These are phyloP conservation scores for Acanthosepion pharaonis DNA, from an alignment of 2,888 invertebrate genomes.

Conservation along the genomic window DNA sequence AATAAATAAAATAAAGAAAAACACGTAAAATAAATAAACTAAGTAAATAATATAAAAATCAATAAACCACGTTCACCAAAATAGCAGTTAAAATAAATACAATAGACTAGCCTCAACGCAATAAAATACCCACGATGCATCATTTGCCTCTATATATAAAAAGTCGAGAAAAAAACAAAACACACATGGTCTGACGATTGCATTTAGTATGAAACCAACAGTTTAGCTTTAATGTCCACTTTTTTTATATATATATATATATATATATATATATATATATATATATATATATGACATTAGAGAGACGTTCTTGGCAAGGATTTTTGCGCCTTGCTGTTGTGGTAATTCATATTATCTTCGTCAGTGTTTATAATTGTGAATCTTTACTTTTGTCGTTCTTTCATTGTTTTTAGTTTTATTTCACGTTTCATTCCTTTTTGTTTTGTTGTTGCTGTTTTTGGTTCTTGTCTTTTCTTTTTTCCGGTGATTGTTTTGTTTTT, in stretches of 20 bases:
- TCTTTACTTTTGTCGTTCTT: not conserved
- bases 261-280: not conserved
- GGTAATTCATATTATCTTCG: not conserved
- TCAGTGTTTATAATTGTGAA: not conserved
- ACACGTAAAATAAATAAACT: too few relatives aligned
- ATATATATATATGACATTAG: not conserved
- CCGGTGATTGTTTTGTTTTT: not conserved
- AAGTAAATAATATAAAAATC: too few relatives aligned
- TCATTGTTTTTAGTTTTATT: not conserved
- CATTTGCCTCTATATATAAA: too few relatives aligned
- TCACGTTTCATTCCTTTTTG: not conserved
- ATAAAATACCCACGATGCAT: too few relatives aligned
- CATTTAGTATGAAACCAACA: too few relatives aligned
- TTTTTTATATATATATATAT: not conserved
- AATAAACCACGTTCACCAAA: too few relatives aligned
- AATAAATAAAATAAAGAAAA: too few relatives aligned
- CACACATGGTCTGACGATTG: too few relatives aligned
- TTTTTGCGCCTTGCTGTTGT: not conserved
- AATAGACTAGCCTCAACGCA: too few relatives aligned
- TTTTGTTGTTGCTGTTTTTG: not conserved
- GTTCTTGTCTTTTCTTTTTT: not conserved
- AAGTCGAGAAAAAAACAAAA: too few relatives aligned
- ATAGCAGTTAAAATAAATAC: too few relatives aligned
- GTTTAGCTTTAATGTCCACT: too few relatives aligned
- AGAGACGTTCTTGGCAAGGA: not conserved